Base-by-base conservation (phyloP, 1,140 invertebrate genomes). In the Sogatella furcifera region DNA sequence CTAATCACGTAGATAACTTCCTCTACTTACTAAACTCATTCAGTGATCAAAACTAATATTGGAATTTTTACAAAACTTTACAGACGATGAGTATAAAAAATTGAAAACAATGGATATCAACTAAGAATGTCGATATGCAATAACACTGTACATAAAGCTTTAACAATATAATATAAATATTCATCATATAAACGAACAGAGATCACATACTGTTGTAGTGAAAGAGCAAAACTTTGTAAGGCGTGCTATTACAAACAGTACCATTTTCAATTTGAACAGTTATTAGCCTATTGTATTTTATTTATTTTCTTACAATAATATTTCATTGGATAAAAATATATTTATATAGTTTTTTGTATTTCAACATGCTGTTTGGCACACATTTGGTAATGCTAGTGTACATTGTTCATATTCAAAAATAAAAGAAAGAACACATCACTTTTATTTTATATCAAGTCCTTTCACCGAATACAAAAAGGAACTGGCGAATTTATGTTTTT, bases 81-180 rank as follows among this genome's bases (percentile, higher is more conserved):
- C 34, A 38, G 34, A 38, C 34, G 34, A 38, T 13, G 34, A 38
- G 34, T 38, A 38, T 28, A 38, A 38, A 38, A 49, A 13, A 49
- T 49, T 49, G 46, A 49, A 19, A 19, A 49, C 46, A 49, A 49
- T 49, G 46, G 14, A 49, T 49, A 49, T 49, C 15, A 49, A 49
- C 21, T 49, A 49, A 49, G 15, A 49, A 49, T 49, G 46, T 49
- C 46, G 15, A 19, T 49, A 49, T 17, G 46, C 46, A 49, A 49
- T 22, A 49, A 49, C 46, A 49, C 46, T 49, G 46, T 49, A 49
- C 46, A 49, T 49, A 49, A 49, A 49, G 46, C 46, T 49, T 49
- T 49, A 49, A 49, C 46, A 49, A 49, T 49, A 49, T 14, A 49
- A 49, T n/a, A n/a, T n/a, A n/a, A n/a, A n/a, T 49, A 49, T 49